These are phyloP conservation scores for Eledona agricola DNA, from an alignment of 2,888 invertebrate species.

Conservation along the genomic window DNA sequence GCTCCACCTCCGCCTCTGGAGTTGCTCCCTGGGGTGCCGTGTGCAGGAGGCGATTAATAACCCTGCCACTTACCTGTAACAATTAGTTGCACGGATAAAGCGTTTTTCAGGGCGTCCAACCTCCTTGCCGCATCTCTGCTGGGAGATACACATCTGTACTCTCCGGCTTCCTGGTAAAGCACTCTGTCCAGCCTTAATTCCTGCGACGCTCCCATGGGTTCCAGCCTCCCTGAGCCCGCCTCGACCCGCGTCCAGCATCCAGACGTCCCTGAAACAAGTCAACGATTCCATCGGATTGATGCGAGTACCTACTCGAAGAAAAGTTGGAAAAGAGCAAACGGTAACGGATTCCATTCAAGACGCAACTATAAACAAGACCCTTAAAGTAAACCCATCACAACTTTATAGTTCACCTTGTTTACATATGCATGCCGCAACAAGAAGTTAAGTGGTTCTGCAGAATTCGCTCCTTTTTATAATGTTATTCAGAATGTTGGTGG, in stretches of 20 bases:
- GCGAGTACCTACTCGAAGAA: constrained; percentile 33
- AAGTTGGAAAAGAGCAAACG: constrained; percentile 37
- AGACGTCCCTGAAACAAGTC: constrained; percentile 67
- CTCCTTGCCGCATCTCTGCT: constrained; percentile 66
- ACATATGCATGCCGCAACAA: constrained; percentile 46
- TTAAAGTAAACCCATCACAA: constrained; percentile 48
- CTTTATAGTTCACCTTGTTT: constrained; percentile 47
- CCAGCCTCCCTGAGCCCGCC: constrained; percentile 65
- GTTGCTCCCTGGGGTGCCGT: too few relatives aligned
- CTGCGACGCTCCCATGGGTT: constrained; percentile 68
- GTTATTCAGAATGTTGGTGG: constrained; percentile 33
- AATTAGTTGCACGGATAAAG: constrained; percentile 63
- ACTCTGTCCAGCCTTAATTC: constrained; percentile 75
- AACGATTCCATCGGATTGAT: too few relatives aligned
- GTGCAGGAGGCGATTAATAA: constrained; percentile 23
- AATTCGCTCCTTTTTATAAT: constrained; percentile 38
- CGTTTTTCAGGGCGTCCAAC: constrained; percentile 65
- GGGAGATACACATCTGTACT: constrained; percentile 76
- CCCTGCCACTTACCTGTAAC: constrained; percentile 65
- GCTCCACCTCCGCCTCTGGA: too few relatives aligned
- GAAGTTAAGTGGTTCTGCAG: constrained; percentile 35
- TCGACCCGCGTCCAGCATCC: constrained; percentile 72
- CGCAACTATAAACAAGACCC: constrained; percentile 31
- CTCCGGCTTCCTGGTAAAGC: constrained; percentile 79
- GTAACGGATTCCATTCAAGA: constrained; percentile 25